Evolutionary conservation across 2,888 invertebrate genomes (phyloP).

Genomic region (Shargacucullia verbasci): DNA sequence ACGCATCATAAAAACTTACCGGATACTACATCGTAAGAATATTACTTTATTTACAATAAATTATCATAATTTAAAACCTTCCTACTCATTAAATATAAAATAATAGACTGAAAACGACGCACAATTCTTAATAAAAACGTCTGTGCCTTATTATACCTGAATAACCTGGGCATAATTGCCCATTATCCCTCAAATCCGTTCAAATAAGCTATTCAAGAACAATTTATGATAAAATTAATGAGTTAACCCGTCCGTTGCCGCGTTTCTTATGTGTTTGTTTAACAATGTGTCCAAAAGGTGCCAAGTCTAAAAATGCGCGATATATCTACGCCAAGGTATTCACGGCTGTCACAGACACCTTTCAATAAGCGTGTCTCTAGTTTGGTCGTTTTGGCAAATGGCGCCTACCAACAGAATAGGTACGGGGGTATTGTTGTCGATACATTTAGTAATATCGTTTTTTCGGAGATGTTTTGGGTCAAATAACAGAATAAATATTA

Average conservation of each 20-base stretch:
- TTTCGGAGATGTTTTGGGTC: too few species aligned
- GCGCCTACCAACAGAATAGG: conserved; percentile 70
- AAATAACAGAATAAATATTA: too few species aligned
- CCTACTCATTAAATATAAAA: conserved; percentile 25
- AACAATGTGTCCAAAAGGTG: conserved; percentile 47
- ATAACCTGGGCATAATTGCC: conserved; percentile 22
- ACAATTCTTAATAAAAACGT: conserved; percentile 42
- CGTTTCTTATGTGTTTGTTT: conserved; percentile 22
- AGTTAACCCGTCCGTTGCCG: conserved; percentile 10
- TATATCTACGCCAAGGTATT: conserved; percentile 59
- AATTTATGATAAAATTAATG: conserved; percentile 41
- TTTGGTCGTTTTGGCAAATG: conserved; percentile 79
- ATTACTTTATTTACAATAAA: conserved; percentile 38
- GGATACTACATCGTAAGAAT: conserved; percentile 23
- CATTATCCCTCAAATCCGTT: conserved; percentile 33
- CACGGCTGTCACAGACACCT: conserved; percentile 71
- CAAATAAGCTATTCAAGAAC: conserved; percentile 33
- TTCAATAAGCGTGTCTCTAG: conserved; percentile 68
- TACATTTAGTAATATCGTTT: conserved; percentile 4
- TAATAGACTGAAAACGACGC: conserved; percentile 40
- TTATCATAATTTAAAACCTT: conserved; percentile 28
- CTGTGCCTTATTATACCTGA: conserved; percentile 44
- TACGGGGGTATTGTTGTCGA: conserved; percentile 56
- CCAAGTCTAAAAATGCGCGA: conserved; percentile 76
- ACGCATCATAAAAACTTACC: conserved; percentile 20